phyloP scores from a whole-genome alignment of 2,113 vertebrate genomes.

The Coracopsis vasa region DNA sequence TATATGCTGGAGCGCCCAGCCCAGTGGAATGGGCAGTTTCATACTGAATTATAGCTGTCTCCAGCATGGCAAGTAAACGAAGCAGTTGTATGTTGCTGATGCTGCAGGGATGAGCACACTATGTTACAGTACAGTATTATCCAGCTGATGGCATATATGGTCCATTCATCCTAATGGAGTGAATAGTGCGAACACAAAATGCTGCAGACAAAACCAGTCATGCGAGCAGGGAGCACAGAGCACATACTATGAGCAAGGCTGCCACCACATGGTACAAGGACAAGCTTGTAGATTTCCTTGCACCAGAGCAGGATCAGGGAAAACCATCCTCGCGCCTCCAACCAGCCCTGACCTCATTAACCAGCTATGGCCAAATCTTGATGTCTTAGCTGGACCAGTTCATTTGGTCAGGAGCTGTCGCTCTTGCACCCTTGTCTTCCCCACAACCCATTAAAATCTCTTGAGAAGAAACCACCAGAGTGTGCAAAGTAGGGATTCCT shows the following conservation, averaged over 20 bases:
- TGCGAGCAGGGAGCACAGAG: neutral
- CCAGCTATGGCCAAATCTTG: neutral
- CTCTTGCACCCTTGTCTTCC: neutral
- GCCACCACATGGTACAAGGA: neutral
- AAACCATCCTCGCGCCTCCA: neutral
- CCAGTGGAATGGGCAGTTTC: rapidly evolving
- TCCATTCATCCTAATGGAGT: neutral
- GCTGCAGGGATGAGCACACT: neutral
- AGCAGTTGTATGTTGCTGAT: neutral
- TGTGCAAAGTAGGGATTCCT: neutral
- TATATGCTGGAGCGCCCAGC: rapidly evolving
- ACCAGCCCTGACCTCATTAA: neutral
- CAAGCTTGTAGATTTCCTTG: neutral
- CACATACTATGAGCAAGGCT: neutral
- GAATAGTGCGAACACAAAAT: neutral
- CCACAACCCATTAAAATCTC: neutral
- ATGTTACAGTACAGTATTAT: neutral
- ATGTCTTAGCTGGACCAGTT: neutral
- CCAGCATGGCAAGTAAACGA: neutral
- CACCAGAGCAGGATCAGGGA: neutral
- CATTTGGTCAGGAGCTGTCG: neutral
- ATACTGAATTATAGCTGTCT: neutral
- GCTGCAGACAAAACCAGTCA: neutral
- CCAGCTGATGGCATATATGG: neutral
- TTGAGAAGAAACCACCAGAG: neutral